A percentile compares a stretch with the other conserved stretches of the same genome.
Conservation (phyloP, 2,113 vertebrate genomes). For the Gorsachius goisagi region DNA sequence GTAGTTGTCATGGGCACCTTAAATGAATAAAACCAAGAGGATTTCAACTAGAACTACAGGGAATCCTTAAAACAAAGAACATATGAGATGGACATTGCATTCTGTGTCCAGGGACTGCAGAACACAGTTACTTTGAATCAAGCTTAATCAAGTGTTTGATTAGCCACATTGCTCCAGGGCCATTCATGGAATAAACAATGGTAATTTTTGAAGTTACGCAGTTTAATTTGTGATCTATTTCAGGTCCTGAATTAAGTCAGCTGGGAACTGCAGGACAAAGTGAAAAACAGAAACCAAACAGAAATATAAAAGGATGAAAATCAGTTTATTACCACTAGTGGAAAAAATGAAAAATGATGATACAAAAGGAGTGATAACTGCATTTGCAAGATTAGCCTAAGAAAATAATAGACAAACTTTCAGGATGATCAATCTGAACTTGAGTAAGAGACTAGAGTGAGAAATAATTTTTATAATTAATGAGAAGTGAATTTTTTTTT, state of each 20-base stretch:
- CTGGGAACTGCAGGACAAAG: not conserved
- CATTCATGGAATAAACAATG: not conserved
- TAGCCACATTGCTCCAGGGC: not conserved
- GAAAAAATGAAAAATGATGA: not conserved
- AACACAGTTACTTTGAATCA: not conserved
- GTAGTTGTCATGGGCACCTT: not conserved
- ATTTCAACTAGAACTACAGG: not conserved
- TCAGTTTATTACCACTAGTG: not conserved
- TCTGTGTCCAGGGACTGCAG: not conserved
- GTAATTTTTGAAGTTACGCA: not conserved
- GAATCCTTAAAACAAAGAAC: not conserved
- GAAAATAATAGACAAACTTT: not conserved
- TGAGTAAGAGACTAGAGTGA: not conserved
- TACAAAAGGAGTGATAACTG: not conserved
- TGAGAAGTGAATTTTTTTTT: not conserved
- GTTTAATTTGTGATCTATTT: not conserved
- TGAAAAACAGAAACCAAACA: not conserved
- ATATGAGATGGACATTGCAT: not conserved
- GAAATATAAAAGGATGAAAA: not conserved
- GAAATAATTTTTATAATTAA: not conserved
- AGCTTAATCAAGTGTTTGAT: not conserved
- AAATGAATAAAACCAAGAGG: not conserved
- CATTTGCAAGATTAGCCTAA: not conserved
- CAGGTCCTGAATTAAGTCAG: not conserved
- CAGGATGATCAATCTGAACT: not conserved